Evolutionary conservation across 2,797 vertebrate genomes (phyloP), one percentile per base, ranked within the genome.

Genomic region (Phoxinus dragarum): DNA sequence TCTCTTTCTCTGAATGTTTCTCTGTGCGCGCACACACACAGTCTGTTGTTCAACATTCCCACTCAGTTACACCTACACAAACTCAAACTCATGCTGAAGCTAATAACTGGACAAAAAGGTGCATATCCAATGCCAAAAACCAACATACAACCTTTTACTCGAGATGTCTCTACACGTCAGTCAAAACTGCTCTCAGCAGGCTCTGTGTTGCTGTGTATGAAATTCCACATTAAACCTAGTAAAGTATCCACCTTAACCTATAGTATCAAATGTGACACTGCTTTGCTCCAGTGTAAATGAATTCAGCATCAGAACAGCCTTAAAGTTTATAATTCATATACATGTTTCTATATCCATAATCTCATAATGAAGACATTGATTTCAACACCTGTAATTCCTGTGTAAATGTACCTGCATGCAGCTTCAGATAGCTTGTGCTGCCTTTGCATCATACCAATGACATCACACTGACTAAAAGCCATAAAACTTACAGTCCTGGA

Each of bases 21-120:
- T 69, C 54, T 21, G 40, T 66, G 12, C 23, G 4, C 77, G 44
- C 87, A 77, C 85, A 72, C 77, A 67, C 76, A 81, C 78, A 82
- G 71, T 38, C 85, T 69, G 68, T 77, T 79, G 61, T 71, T 64
- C 88, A 72, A 72, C 31, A 44, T 81, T 68, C 72, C 87, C 72
- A 82, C 87, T 85, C 85, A 86, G 44, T 66, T 82, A 82, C 88
- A 85, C 88, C 88, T 86, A 86, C 88, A 88, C 88, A 73, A 73
- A 52, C 77, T n/a, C 59, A 47, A 77, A 85, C 67, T 81, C 69
- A 36, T 9, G 54, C 64, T 54, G 9, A 52, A 38, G 44, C 86
- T 73, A 74, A 79, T 82, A 86, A 82, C 27, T 73, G 67, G 40
- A 71, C 27, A 67, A 74, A 71, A 82, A 83, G 78, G 69, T 85